Base-by-base conservation (phyloP, 2,888 invertebrate species). In the Philaethria dido region DNA sequence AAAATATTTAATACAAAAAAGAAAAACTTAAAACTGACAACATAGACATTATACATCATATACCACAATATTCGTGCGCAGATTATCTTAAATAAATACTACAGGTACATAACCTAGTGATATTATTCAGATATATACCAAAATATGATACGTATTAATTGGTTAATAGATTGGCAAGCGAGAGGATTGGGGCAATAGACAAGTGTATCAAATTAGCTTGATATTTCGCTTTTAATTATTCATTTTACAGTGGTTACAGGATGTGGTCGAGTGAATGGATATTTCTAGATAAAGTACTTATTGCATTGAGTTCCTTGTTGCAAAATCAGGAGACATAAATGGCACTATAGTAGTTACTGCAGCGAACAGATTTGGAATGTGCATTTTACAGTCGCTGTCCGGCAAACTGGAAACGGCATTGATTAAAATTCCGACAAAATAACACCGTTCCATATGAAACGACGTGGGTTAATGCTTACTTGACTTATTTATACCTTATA, bases 311-410 rank as follows among this genome's bases (percentile, higher is more conserved):
- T 84, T 82, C 79, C 80, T 78, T 79, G 79, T 84, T 85, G 80
- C 84, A 74, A 73, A 80, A 83, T 75, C 72, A 71, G 74, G 69
- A 66, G 78, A 79, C 79, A 62, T 83, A 85, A 83, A 84, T 81
- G 81, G 82, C 70, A 74, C 73, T 77, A 69, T 75, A 52, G 50
- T 52, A 29, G 11, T 52, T 33, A 73, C 77, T 74, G 75, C 71
- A 61, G 59, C 69, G 64, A 66, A 66, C 69, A 68, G 66, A 72
- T 71, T 69, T 69, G 67, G 50, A 72, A 73, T 68, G 69, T 72
- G 60, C 69, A 62, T 71, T 65, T 71, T 60, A 73, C 74, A 66
- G 72, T 62, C 69, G 57, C 39, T 44, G 25, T 68, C 42, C 48
- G 62, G 42, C 59, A 68, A 64, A 68, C 65, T 68, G 48, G 60